These are phyloP conservation scores for Drosophila seguyi DNA, from an alignment of 1,140 invertebrate species.

Conservation along the genomic window DNA sequence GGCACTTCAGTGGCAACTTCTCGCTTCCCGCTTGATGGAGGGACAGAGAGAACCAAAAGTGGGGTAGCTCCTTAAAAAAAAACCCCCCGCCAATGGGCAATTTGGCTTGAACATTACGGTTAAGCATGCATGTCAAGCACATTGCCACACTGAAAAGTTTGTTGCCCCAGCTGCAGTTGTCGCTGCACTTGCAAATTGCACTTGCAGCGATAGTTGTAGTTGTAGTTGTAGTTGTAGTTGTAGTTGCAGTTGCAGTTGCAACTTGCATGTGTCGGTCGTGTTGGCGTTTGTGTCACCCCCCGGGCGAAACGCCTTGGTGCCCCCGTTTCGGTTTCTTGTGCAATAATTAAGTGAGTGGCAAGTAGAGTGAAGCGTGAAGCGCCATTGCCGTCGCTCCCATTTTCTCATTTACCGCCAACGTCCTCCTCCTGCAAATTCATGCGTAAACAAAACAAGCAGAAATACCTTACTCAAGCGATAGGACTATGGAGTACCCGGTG, in stretches of 20 bases:
- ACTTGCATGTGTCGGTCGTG: slow-evolving; percentile 21
- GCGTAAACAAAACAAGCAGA: slow-evolving; percentile 65
- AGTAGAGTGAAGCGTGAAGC: slow-evolving; percentile 78
- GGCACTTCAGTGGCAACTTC: slow-evolving; percentile 12
- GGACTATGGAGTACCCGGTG: slow-evolving; percentile 6
- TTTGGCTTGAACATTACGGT: slow-evolving; percentile 65
- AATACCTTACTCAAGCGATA: background rate
- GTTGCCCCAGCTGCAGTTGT: slow-evolving; percentile 70
- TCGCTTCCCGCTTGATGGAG: slow-evolving; percentile 2
- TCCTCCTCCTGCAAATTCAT: slow-evolving; percentile 64
- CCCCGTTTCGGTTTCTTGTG: slow-evolving; percentile 78
- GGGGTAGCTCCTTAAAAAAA: background rate
- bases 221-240: too few species aligned
- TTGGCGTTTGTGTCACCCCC: slow-evolving; percentile 27
- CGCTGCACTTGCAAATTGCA: slow-evolving; percentile 37
- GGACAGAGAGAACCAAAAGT: background rate
- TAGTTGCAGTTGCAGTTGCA: slow-evolving; percentile 36
- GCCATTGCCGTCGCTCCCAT: slow-evolving; percentile 50
- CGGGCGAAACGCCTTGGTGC: slow-evolving; percentile 62
- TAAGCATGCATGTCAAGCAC: slow-evolving; percentile 81
- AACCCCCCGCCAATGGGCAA: slow-evolving; percentile 51
- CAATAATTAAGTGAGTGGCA: slow-evolving; percentile 82
- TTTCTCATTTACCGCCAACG: slow-evolving; percentile 58
- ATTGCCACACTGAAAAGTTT: slow-evolving; percentile 74
- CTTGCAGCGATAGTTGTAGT: slow-evolving; percentile 19